Conservation (phyloP, 2,113 vertebrate genomes). For the Hippolais icterina region DNA sequence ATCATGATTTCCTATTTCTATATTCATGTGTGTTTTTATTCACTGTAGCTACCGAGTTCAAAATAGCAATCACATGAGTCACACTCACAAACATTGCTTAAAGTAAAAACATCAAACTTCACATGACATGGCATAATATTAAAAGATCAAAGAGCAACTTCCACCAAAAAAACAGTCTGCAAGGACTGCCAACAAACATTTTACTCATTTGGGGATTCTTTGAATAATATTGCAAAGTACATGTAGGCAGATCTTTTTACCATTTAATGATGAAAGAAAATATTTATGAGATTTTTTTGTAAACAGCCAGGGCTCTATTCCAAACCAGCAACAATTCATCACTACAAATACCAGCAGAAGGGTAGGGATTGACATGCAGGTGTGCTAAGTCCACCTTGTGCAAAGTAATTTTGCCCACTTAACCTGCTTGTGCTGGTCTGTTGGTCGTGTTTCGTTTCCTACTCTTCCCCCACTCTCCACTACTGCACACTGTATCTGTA, state of each 20-base stretch:
- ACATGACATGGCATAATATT: neutral
- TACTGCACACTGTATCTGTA: neutral
- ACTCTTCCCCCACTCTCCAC: neutral
- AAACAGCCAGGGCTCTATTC: neutral
- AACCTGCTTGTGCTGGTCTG: neutral
- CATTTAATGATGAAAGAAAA: neutral
- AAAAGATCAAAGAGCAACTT: neutral
- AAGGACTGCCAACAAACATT: neutral
- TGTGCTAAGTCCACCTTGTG: neutral
- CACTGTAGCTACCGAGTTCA: neutral
- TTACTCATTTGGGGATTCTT: neutral
- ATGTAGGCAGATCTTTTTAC: neutral
- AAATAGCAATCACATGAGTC: neutral
- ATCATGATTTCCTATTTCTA: neutral
- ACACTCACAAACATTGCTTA: neutral
- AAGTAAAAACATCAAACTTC: neutral
- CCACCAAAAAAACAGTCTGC: neutral
- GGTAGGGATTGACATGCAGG: neutral
- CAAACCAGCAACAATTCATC: neutral
- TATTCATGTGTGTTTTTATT: neutral
- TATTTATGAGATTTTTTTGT: neutral
- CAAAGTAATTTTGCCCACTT: neutral
- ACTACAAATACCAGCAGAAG: neutral
- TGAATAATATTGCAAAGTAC: neutral
- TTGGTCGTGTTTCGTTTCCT: neutral